Evolutionary conservation across 2,797 vertebrate species (phyloP), one percentile per base, ranked within the genome.

Genomic region (Rhinichthys osculus): DNA sequence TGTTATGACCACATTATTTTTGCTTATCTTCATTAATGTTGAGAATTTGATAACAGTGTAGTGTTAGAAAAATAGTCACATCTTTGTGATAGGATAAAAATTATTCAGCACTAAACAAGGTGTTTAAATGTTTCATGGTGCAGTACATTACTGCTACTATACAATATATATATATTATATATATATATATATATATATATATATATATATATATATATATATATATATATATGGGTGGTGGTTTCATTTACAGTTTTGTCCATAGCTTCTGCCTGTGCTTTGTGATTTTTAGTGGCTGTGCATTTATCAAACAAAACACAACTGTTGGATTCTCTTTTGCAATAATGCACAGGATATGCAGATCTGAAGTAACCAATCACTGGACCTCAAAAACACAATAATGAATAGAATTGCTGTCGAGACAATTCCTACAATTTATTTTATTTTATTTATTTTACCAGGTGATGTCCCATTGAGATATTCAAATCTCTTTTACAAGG

Each of bases 21-120:
- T 81, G 23, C 30, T 17, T 35, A 42, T 17, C 5, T 38, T 81
- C 7, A n/a, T 81, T 57, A 27, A 33, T 50, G 42, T 57, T 57
- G 27, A 19, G 67, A 54, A 30, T 27, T 57, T 57, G 33, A 40
- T 21, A 69, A 78, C 19, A 21, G 19, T 62, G 50, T 13, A 62
- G 14, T 21, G 14, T 44, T 76, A 67, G n/a, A 44, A 47, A 64
- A 74, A 83, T 44, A 52, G 27, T 52, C 30, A 73, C 5, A 8
- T 81, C 38, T 84, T 73, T 85, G 62, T 81, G 13, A 62, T 57
- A 66, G 77, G 42, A 80, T 47, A 7, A 57, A 70, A 73, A 17
- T 2, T 35, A 13, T 30, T 40, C 57, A 52, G 33, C 54, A 42
- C 33, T 57, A 33, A 72, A 72, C 19, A 85, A 85, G 57, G 69